Conservation (phyloP, 2,113 vertebrate genomes). For the Lepus timidus region DNA sequence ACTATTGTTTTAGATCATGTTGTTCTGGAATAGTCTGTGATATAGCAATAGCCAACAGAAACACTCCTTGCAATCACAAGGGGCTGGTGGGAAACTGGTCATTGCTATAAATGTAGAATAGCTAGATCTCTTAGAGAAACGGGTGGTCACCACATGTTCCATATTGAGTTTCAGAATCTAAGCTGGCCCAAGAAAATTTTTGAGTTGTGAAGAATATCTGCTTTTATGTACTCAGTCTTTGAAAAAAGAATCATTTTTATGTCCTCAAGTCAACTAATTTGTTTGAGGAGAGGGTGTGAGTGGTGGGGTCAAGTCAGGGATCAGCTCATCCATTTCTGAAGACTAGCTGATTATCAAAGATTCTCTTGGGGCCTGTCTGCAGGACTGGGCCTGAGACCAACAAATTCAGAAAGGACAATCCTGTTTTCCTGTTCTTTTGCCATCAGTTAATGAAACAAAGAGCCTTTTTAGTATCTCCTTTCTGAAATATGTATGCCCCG, state of each 20-base stretch:
- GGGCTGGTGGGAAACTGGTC: not conserved
- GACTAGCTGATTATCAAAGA: not conserved
- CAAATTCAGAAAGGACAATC: not conserved
- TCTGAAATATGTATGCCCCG: slow-evolving; percentile 42
- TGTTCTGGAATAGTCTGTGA: not conserved
- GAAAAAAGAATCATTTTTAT: not conserved
- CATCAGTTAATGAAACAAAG: slow-evolving; percentile 60
- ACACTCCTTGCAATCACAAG: not conserved
- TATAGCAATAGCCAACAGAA: not conserved
- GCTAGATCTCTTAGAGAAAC: not conserved
- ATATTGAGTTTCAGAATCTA: not conserved
- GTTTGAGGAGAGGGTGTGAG: not conserved
- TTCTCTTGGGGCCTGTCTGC: not conserved
- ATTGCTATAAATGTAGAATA: not conserved
- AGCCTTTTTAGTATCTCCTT: not conserved
- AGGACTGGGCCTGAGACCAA: not conserved
- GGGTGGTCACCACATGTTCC: not conserved
- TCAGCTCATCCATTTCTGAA: slow-evolving; percentile 14
- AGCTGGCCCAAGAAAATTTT: not conserved
- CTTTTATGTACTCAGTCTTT: not conserved
- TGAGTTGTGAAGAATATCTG: not conserved
- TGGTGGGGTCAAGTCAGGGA: not conserved
- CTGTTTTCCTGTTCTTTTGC: slow-evolving; percentile 15
- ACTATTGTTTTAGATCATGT: not conserved
- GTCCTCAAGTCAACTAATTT: not conserved